Conservation (phyloP, 2,888 invertebrate species). For the Lochmaea crataegi region DNA sequence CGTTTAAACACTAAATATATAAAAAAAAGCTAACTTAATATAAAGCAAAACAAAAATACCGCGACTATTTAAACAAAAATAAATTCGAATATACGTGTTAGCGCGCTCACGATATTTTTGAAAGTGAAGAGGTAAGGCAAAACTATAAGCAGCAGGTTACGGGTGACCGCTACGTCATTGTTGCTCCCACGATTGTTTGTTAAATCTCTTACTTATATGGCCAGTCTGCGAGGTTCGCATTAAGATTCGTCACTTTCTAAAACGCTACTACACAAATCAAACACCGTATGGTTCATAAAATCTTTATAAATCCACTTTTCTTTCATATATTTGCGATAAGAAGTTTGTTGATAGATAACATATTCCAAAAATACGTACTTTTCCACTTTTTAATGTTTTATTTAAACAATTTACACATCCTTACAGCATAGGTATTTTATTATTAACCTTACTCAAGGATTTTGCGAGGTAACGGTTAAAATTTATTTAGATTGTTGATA, state of each 20-base stretch:
- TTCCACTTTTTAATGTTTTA: not conserved
- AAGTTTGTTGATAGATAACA: not conserved
- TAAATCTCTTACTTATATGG: conserved; percentile 61
- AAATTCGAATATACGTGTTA: conserved; percentile 44
- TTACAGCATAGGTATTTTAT: conserved; percentile 1
- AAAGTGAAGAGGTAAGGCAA: conserved; percentile 47
- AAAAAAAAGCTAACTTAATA: conserved; percentile 30
- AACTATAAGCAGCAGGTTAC: conserved; percentile 51
- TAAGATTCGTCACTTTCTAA: conserved; percentile 56
- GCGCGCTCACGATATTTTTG: conserved; percentile 53
- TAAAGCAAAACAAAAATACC: conserved; percentile 48
- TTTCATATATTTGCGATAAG: conserved; percentile 11
- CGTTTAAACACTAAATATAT: conserved; percentile 32
- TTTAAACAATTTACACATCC: not conserved
- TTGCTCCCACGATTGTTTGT: conserved; percentile 56
- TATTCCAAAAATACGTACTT: conserved; percentile 1
- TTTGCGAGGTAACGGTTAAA: not conserved
- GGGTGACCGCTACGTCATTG: conserved; percentile 52
- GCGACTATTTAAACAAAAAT: conserved; percentile 37
- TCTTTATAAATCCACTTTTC: conserved; percentile 10
- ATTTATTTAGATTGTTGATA: conserved; percentile 1
- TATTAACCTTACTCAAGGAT: conserved; percentile 12
- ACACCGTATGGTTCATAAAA: conserved; percentile 26
- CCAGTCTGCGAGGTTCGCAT: conserved; percentile 51
- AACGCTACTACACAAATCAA: conserved; percentile 24